Evolutionary conservation across 2,888 invertebrate genomes (phyloP).

Genomic region (Steinernema scapterisci): DNA sequence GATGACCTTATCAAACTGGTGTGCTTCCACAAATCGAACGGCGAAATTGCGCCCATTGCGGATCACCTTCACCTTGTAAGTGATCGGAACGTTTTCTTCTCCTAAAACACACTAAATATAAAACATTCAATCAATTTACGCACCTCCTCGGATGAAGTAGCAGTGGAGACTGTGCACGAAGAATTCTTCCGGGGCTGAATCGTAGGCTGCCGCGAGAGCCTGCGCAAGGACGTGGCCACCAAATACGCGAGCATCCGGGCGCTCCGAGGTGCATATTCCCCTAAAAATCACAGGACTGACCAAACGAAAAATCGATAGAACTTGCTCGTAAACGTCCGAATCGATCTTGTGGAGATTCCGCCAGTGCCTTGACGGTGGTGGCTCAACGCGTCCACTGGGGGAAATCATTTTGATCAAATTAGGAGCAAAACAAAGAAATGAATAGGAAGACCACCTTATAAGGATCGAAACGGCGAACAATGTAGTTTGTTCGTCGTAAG

Average conservation of each 20-base stretch:
- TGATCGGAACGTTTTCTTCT: conserved; percentile 51
- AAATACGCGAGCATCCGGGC: conserved; percentile 54
- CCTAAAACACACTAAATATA: conserved; percentile 37
- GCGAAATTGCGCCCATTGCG: conserved; percentile 58
- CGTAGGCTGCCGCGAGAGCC: conserved; percentile 56
- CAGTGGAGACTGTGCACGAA: conserved; percentile 58
- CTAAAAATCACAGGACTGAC: conserved; percentile 38
- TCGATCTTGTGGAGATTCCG: conserved; percentile 49
- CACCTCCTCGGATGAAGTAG: conserved; percentile 58
- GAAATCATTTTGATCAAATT: neutral
- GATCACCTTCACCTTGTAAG: conserved; percentile 53
- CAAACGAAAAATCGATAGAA: neutral
- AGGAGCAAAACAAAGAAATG: neutral
- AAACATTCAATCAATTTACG: neutral
- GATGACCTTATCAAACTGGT: conserved; percentile 54
- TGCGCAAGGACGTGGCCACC: conserved; percentile 56
- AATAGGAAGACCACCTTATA: conserved; percentile 6
- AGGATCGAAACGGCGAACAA: neutral
- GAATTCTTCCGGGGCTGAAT: conserved; percentile 55
- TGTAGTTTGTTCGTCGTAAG: neutral
- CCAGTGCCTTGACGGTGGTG: conserved; percentile 45
- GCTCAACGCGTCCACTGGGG: neutral
- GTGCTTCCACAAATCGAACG: conserved; percentile 56
- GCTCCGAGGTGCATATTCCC: conserved; percentile 53
- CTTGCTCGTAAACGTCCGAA: conserved; percentile 50